Conservation (phyloP, 2,113 vertebrate genomes). For the Strix aluco region DNA sequence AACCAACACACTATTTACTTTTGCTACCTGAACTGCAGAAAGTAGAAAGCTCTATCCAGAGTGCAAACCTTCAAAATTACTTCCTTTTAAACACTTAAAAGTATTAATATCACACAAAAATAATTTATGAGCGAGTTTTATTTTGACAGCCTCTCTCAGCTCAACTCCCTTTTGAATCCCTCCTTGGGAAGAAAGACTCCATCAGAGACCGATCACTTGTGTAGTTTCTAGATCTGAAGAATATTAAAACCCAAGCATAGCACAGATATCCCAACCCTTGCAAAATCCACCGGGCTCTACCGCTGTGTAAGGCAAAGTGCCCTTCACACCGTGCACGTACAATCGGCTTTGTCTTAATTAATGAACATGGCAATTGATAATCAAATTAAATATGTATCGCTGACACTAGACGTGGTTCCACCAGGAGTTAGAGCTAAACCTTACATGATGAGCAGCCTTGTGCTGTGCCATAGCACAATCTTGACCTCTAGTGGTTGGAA, state of each 20-base stretch:
- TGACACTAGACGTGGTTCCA: background rate
- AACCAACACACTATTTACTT: background rate
- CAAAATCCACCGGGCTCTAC: background rate
- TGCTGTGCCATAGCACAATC: background rate
- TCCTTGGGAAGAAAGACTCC: background rate
- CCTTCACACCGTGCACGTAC: accelerated
- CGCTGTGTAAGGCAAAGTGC: accelerated
- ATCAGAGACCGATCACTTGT: accelerated
- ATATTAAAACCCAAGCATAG: accelerated
- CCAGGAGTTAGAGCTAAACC: background rate
- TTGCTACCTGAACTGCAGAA: background rate
- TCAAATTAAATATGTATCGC: accelerated
- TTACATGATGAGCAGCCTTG: background rate
- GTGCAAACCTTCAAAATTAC: background rate
- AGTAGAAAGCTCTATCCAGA: background rate
- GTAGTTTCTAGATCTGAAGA: background rate
- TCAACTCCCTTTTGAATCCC: background rate
- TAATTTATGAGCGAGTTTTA: background rate
- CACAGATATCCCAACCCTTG: background rate
- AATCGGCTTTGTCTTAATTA: accelerated
- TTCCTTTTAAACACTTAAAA: background rate
- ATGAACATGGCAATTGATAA: accelerated
- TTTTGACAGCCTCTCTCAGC: background rate
- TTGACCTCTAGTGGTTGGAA: conserved; percentile 76
- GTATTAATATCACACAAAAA: background rate